Evolutionary conservation across 2,797 vertebrate genomes (phyloP).

Genomic region (Sebastes baramenuke): DNA sequence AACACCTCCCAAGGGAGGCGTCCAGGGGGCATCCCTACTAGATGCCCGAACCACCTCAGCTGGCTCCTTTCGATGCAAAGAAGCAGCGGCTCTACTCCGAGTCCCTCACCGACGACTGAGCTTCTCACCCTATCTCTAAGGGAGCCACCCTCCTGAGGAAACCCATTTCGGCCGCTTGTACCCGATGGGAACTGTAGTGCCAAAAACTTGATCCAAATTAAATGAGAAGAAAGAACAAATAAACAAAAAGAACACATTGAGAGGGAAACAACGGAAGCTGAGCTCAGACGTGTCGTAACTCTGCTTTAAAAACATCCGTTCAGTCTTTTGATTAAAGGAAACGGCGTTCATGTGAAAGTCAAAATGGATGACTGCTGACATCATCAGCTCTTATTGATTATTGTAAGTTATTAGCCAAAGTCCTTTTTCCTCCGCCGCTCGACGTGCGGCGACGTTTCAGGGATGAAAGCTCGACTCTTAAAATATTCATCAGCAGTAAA

Average conservation of each 20-base stretch:
- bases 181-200: too few relatives aligned
- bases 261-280: background rate
- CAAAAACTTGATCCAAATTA: background rate
- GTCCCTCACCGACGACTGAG: accelerated
- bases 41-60: too few relatives aligned
- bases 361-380: slow-evolving; percentile 34
- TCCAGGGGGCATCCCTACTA: too few relatives aligned
- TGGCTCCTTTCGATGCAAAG: too few relatives aligned
- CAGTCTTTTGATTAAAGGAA: background rate
- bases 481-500: slow-evolving; percentile 64
- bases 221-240: background rate
- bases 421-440: background rate
- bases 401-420: slow-evolving; percentile 38
- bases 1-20: too few relatives aligned
- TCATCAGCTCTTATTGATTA: slow-evolving; percentile 42
- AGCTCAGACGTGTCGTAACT: background rate
- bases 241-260: accelerated
- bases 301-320: background rate
- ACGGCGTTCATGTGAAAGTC: background rate
- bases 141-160: too few relatives aligned
- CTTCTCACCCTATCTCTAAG: too few relatives aligned
- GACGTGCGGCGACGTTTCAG: slow-evolving; percentile 13
- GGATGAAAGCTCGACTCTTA: slow-evolving; percentile 60
- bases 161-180: too few relatives aligned
- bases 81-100: too few relatives aligned